A percentile compares a stretch with the other conserved stretches of the same genome.
Evolutionary conservation across 2,113 vertebrate genomes (phyloP).

Genomic region (Ciconia maguari): DNA sequence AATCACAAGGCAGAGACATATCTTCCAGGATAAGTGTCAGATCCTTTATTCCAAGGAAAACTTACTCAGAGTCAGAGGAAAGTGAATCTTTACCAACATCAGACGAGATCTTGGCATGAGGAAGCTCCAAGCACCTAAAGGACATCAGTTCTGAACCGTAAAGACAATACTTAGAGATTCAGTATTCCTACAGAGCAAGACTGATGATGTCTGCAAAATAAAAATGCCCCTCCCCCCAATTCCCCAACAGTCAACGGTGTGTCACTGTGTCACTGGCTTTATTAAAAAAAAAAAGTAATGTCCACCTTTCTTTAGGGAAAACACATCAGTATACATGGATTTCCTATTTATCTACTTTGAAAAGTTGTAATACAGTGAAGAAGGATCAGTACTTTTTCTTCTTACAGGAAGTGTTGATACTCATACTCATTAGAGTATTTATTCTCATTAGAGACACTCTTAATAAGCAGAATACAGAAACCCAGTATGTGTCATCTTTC

Average conservation of each 20-base stretch:
- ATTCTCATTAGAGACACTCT: neutral
- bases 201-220: neutral
- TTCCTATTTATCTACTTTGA: neutral
- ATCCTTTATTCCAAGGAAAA: neutral
- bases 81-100: neutral
- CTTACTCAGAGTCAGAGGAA: neutral
- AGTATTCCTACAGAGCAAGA: neutral
- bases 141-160: neutral
- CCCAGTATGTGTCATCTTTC: neutral
- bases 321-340: fast-evolving
- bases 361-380: neutral
- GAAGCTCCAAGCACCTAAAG: neutral
- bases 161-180: neutral
- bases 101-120: neutral
- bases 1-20: neutral
- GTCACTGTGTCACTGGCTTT: neutral
- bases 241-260: too few species aligned
- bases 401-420: neutral
- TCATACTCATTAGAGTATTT: neutral
- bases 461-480: neutral
- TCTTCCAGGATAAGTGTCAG: neutral
- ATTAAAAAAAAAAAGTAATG: neutral
- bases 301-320: neutral
- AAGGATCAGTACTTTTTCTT: neutral
- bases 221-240: neutral